Base-by-base conservation (phyloP, 2,113 vertebrate genomes). In the Microtus richardsoni region DNA sequence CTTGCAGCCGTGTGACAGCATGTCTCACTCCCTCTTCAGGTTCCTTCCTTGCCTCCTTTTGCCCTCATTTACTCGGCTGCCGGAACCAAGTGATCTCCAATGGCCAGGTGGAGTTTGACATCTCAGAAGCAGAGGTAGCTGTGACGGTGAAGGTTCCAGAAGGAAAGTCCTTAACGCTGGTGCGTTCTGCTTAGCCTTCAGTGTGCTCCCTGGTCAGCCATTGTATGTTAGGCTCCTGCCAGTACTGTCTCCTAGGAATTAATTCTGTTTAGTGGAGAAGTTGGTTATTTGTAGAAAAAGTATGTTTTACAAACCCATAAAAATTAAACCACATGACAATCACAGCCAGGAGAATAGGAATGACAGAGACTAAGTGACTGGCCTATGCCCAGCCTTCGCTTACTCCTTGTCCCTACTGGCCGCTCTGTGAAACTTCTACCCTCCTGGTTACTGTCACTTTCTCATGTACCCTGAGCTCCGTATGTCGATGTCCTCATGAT, bases 41-140 rank as follows among this genome's bases (percentile, higher is more conserved):
- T 88, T 97, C 97, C 78, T 98, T 99, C 96, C 99, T 54, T 54
- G 99, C 99, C 78, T 98, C 98, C 0, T 99, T 99, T 98, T 99
- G 99, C 96, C 99, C 99, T 13, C 98, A 98, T 22, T 95, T 97
- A 47, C 99, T 99, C 64, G 99, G 99, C 94, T 99, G 99, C 98
- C 98, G 97, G 94, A 98, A 98, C 84, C 98, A 99, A 70, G 98
- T 99, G 92, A 95, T 99, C 7, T 96, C 98, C 11, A 98, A 98
- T 79, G 98, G 98, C 26, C 98, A 97, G 82, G 98, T 99, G 75
- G 98, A 98, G 83, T 98, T 99, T 47, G 98, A 99, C 52, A 73
- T 99, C 96, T 98, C 96, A 47, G 96, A 97, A n/a, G 98, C 97
- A 4, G 97, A 96, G 2, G 94, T 99, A 49, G 98, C 97, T 14